Conservation (phyloP, 2,797 vertebrate species). For the Pipistrellus nathusii region DNA sequence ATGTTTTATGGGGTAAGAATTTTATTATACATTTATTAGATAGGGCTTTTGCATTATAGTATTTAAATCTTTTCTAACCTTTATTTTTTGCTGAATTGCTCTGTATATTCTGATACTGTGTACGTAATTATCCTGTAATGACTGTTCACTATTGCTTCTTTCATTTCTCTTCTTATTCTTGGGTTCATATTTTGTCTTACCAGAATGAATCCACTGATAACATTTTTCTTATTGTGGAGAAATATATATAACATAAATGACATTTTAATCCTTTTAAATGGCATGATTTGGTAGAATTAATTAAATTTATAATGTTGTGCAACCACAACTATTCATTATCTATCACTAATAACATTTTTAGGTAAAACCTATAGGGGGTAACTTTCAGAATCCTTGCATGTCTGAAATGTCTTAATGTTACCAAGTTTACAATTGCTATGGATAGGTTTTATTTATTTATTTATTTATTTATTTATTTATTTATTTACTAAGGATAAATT, state of each 20-base stretch:
- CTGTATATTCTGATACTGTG: not conserved
- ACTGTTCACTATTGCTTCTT: not conserved
- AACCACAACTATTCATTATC: not conserved
- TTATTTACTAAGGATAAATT: not conserved
- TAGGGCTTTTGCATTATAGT: not conserved
- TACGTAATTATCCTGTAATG: not conserved
- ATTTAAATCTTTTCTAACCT: not conserved
- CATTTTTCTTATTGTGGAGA: not conserved
- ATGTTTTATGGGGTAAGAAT: not conserved
- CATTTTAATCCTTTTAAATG: not conserved
- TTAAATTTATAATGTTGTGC: not conserved
- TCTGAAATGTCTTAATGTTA: not conserved
- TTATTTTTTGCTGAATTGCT: not conserved
- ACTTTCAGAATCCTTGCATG: not conserved
- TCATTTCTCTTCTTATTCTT: not conserved
- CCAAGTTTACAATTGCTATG: not conserved
- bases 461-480: no score
- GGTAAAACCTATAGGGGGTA: not conserved
- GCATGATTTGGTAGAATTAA: not conserved
- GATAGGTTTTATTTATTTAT: not conserved
- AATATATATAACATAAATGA: not conserved
- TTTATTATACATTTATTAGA: not conserved
- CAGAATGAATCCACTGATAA: not conserved
- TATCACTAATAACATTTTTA: not conserved
- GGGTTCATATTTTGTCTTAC: not conserved